phyloP scores from a whole-genome alignment of 2,888 invertebrate genomes.

The Electrophaes corylata region DNA sequence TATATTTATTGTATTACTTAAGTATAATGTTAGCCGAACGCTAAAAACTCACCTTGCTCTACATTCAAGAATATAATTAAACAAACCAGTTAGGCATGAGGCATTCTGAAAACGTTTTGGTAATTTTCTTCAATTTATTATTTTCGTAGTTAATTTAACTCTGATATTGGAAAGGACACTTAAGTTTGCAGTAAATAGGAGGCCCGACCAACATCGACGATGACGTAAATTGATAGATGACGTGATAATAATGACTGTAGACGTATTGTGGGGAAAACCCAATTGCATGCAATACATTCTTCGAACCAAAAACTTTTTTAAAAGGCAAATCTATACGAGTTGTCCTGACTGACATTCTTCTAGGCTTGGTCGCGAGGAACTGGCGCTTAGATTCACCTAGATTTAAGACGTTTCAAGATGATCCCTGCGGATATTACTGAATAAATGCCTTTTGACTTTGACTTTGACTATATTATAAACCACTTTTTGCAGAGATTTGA shows the following conservation, averaged over 20 bases:
- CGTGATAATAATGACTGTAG: constrained; percentile 5
- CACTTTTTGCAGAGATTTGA: too few species aligned
- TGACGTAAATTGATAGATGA: constrained; percentile 1
- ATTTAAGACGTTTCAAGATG: too few species aligned
- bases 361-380: too few species aligned
- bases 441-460: too few species aligned
- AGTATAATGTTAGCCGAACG: constrained; percentile 69
- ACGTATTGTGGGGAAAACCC: constrained; percentile 8
- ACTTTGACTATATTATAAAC: too few species aligned
- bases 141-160: too few species aligned
- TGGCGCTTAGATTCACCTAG: too few species aligned
- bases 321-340: too few species aligned
- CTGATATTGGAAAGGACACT: background rate
- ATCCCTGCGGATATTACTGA: too few species aligned
- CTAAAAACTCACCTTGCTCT: constrained; percentile 68
- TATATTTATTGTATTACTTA: constrained; percentile 67
- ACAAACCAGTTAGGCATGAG: constrained; percentile 18
- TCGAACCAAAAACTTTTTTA: background rate
- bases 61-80: constrained; percentile 74
- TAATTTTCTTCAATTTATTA: constrained; percentile 1
- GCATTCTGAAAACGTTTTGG: constrained; percentile 10
- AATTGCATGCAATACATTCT: background rate
- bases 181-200: background rate
- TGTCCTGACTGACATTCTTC: too few species aligned
- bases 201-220: background rate